Conservation (phyloP, 2,113 vertebrate genomes). For the Oryzias curvinotus region DNA sequence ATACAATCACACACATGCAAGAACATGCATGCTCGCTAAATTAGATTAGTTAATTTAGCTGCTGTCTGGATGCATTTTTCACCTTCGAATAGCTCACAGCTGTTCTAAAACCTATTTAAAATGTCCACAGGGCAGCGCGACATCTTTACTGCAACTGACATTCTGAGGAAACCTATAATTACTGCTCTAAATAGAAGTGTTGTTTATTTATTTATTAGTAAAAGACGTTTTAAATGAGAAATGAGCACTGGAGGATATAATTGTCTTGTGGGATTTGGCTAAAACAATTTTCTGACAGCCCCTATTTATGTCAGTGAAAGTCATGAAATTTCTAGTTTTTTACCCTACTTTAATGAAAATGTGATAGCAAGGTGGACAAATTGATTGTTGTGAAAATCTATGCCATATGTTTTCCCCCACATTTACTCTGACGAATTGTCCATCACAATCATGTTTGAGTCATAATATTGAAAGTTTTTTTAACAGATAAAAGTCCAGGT, state of each 20-base stretch:
- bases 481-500: no score
- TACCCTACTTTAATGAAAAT: conserved; percentile 38
- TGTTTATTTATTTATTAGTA: conserved; percentile 55
- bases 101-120: conserved; percentile 65
- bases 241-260: conserved; percentile 24
- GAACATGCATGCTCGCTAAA: conserved; percentile 39
- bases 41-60: conserved; percentile 73
- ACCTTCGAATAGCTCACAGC: conserved; percentile 47
- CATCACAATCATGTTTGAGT: not conserved
- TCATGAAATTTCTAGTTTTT: conserved; percentile 12
- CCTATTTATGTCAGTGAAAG: conserved; percentile 10
- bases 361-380: no score
- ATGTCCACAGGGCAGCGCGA: conserved; percentile 49
- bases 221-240: conserved; percentile 43
- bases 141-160: conserved; percentile 36
- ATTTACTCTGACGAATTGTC: not conserved
- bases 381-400: no score
- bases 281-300: conserved; percentile 20
- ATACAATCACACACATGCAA: conserved; percentile 20
- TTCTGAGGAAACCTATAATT: conserved; percentile 56
- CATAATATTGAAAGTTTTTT: no score
- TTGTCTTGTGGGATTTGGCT: conserved; percentile 38
- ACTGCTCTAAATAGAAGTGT: conserved; percentile 48
- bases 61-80: conserved; percentile 72
- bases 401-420: conserved; percentile 9